Evolutionary conservation across 2,797 vertebrate species (phyloP).

Genomic region (Phyllotis vaccarum): DNA sequence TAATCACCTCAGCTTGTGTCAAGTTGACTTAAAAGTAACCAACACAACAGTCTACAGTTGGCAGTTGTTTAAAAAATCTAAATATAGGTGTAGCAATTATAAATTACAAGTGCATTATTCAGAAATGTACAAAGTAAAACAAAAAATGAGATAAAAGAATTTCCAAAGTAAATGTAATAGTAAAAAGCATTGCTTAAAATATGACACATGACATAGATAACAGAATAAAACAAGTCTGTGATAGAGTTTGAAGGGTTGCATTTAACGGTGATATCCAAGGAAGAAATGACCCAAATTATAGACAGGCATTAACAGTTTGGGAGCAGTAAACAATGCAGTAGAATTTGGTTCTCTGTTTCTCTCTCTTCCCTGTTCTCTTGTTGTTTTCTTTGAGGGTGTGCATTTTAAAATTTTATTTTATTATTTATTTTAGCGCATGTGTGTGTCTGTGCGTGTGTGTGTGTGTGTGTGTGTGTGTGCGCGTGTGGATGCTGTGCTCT

Average conservation of each 20-base stretch:
- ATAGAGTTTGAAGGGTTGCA: background rate
- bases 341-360: background rate
- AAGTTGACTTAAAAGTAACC: background rate
- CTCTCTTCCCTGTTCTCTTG: background rate
- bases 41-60: background rate
- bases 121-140: constrained; percentile 9
- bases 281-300: constrained; percentile 25
- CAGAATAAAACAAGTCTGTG: constrained; percentile 4
- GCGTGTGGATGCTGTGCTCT: background rate
- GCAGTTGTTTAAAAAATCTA: background rate
- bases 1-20: background rate
- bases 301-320: background rate
- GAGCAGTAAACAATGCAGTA: constrained; percentile 2
- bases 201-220: background rate
- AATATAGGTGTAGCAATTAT: background rate
- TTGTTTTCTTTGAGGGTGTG: background rate
- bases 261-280: constrained; percentile 19
- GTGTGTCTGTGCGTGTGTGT: background rate
- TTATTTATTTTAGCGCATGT: background rate
- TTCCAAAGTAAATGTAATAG: background rate
- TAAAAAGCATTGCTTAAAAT: constrained; percentile 11
- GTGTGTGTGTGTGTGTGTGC: too few relatives aligned
- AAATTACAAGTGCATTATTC: background rate
- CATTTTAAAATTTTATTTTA: background rate
- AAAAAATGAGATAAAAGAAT: background rate